These are phyloP conservation scores for Periophthalmodon schlosseri DNA, from an alignment of 2,113 vertebrate genomes.

Conservation along the genomic window DNA sequence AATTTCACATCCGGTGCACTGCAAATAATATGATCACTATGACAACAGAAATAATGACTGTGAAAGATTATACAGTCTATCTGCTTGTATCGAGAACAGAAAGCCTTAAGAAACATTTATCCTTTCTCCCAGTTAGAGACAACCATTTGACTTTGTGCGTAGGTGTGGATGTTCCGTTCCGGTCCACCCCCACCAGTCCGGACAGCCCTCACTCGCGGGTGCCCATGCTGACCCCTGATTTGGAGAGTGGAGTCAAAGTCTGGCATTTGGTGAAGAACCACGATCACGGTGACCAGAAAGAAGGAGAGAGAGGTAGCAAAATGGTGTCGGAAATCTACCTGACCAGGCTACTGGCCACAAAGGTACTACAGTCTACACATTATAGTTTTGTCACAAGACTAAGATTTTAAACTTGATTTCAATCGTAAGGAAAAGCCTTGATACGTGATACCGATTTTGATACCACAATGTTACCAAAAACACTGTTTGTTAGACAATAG, in stretches of 20 bases:
- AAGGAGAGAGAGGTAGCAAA: conserved; percentile 93
- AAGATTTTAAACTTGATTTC: no score
- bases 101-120: conserved; percentile 2
- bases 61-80: conserved; percentile 31
- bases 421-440: background rate
- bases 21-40: conserved; percentile 17
- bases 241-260: conserved; percentile 93
- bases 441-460: background rate
- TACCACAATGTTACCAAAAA: background rate
- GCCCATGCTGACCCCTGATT: conserved; percentile 94
- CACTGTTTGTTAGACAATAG: no score
- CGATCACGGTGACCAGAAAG: conserved; percentile 94
- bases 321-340: conserved; percentile 98
- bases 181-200: conserved; percentile 89
- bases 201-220: conserved; percentile 93
- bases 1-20: background rate
- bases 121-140: background rate
- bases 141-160: background rate
- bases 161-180: conserved; percentile 84
- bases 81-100: conserved; percentile 6
- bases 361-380: conserved; percentile 74
- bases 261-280: conserved; percentile 97
- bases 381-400: no score
- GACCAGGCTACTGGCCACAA: conserved; percentile 91
- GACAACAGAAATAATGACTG: conserved; percentile 36